A percentile compares a stretch with the other conserved stretches of the same genome.
Conservation (phyloP, 2,113 vertebrate genomes). For the Physeter macrocephalus region DNA sequence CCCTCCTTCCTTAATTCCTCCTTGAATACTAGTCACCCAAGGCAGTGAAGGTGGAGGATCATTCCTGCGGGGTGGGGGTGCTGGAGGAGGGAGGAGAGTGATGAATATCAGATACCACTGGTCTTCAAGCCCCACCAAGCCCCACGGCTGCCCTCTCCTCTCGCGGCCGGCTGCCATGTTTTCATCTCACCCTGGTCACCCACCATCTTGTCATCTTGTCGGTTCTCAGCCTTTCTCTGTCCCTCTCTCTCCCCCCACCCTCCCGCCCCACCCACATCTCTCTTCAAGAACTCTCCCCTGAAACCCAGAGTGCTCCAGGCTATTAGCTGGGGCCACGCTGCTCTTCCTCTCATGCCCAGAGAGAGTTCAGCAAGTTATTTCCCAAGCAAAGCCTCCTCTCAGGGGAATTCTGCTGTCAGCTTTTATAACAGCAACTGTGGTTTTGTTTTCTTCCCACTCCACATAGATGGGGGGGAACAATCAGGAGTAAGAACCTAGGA, state of each 20-base stretch:
- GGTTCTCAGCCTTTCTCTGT: neutral
- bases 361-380: neutral
- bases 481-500: neutral
- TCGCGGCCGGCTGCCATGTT: rapidly evolving
- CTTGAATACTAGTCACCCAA: neutral
- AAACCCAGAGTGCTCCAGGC: neutral
- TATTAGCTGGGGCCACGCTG: neutral
- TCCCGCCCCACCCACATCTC: rapidly evolving
- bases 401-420: neutral
- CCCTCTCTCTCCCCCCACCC: neutral
- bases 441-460: neutral
- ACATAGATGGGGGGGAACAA: neutral
- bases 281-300: neutral
- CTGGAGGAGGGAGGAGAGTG: neutral
- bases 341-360: neutral
- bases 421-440: neutral
- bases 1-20: neutral
- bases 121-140: neutral
- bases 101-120: neutral
- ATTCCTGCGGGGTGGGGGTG: neutral
- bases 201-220: neutral
- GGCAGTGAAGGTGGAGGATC: neutral
- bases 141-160: neutral
- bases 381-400: neutral
- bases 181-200: neutral